Conservation (phyloP, 2,113 vertebrate species). For the Pleuronectes platessa region DNA sequence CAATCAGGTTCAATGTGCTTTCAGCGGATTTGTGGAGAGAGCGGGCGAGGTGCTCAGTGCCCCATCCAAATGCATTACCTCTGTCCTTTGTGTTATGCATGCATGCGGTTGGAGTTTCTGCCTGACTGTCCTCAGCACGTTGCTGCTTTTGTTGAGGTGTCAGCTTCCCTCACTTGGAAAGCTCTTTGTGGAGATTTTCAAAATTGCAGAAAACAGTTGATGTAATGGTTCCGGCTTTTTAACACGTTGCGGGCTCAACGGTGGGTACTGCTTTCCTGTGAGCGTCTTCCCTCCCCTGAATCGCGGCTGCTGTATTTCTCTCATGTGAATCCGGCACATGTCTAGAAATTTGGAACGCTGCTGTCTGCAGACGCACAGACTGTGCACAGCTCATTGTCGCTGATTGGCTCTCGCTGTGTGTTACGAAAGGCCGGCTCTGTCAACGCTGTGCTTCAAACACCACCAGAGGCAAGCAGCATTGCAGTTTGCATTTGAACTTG, state of each 20-base stretch:
- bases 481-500: background rate
- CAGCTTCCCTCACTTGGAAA: conserved; percentile 42
- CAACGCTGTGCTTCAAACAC: conserved; percentile 17
- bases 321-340: conserved; percentile 22
- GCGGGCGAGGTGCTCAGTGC: conserved; percentile 24
- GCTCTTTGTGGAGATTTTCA: conserved; percentile 16
- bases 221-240: conserved; percentile 50
- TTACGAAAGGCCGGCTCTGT: conserved; percentile 2
- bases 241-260: conserved; percentile 16
- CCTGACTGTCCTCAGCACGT: conserved; percentile 43
- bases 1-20: conserved; percentile 54
- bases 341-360: conserved; percentile 33
- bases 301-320: conserved; percentile 3
- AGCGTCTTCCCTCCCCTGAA: conserved; percentile 11
- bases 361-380: conserved; percentile 18
- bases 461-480: background rate
- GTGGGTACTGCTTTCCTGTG: conserved; percentile 9
- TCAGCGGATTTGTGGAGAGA: conserved; percentile 26
- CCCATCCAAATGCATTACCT: conserved; percentile 54
- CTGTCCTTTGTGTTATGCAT: conserved; percentile 29
- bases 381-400: conserved; percentile 9
- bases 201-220: conserved; percentile 47
- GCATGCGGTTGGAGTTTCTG: conserved; percentile 13
- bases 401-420: conserved; percentile 26
- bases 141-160: conserved; percentile 34